Percentiles rank a stretch among this genome's conserved stretches.
Evolutionary conservation across 2,113 vertebrate species (phyloP).

Genomic region (Lathamus discolor): DNA sequence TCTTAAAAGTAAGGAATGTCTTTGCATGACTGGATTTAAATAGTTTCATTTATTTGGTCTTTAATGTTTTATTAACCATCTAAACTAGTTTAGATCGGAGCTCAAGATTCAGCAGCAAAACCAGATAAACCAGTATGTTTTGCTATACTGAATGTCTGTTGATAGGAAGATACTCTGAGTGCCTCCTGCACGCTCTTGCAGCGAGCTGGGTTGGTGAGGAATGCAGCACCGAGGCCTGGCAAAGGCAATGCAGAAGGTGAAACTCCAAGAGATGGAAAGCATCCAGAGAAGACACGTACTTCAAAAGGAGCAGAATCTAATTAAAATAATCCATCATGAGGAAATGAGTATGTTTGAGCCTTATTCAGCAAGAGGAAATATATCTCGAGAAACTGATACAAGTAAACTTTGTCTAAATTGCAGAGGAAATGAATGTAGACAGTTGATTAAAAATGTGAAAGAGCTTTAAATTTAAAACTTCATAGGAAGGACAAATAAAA

Average conservation of each 20-base stretch:
- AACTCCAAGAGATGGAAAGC: not conserved
- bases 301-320: constrained; percentile 42
- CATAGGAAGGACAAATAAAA: not conserved
- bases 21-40: constrained; percentile 5
- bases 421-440: constrained; percentile 41
- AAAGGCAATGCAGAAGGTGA: not conserved
- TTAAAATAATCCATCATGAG: constrained; percentile 42
- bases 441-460: constrained; percentile 28
- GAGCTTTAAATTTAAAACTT: not conserved
- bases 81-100: constrained; percentile 1
- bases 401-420: constrained; percentile 5
- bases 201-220: not conserved
- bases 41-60: not conserved
- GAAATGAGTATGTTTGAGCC: constrained; percentile 24
- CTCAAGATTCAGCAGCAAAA: constrained; percentile 16
- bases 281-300: not conserved
- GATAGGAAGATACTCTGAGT: not conserved
- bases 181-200: not conserved
- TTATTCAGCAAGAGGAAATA: constrained; percentile 6
- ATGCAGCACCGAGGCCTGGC: not conserved
- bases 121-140: constrained; percentile 34
- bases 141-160: not conserved
- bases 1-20: not conserved
- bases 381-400: not conserved
- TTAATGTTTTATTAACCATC: constrained; percentile 8